phyloP scores from a whole-genome alignment of 1,140 invertebrate species.

The Trichogramma pretiosum region DNA sequence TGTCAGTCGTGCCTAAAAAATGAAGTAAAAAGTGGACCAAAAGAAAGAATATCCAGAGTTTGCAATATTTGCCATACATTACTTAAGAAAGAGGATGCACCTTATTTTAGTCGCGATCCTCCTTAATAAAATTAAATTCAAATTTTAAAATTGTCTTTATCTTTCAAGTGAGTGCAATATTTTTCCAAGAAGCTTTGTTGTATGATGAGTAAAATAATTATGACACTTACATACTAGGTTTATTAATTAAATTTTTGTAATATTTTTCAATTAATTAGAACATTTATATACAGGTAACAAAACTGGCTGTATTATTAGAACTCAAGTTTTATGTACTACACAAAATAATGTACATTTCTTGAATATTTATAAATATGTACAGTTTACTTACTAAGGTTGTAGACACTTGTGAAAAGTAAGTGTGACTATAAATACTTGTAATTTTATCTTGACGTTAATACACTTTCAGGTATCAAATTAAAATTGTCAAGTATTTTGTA shows the following conservation, averaged over 20 bases:
- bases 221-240: not conserved
- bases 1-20: constrained; percentile 77
- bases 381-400: no score
- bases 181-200: not conserved
- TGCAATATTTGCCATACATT: constrained; percentile 96
- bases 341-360: no score
- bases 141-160: constrained; percentile 13
- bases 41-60: constrained; percentile 74
- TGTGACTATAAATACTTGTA: no score
- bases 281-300: no score
- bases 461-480: no score
- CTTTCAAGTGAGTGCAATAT: constrained; percentile 18
- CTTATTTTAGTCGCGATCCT: constrained; percentile 87
- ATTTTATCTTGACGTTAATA: no score
- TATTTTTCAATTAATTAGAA: no score
- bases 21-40: constrained; percentile 77
- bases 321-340: no score
- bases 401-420: no score
- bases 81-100: constrained; percentile 84
- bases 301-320: no score
- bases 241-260: no score
- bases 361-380: no score
- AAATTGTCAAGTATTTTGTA: constrained; percentile 31
- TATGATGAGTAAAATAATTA: constrained; percentile 5
- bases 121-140: constrained; percentile 48